Evolutionary conservation across 23 tunicate species (phyloP), one percentile per base, ranked within the genome.

Genomic region (Pegea sp.): DNA sequence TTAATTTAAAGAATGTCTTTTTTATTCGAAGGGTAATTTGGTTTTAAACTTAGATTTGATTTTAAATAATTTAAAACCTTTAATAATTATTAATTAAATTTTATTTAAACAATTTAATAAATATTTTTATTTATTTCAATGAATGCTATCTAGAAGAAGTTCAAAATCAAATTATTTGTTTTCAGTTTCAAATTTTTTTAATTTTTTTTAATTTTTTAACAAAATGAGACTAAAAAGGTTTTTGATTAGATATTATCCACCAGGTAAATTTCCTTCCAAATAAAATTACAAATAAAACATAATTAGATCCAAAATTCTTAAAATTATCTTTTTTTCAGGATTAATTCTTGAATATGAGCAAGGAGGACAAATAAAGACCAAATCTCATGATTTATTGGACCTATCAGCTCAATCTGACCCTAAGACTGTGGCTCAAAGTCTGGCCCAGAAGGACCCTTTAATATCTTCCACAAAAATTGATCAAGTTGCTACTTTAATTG

Each of bases 331-430:
- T 1, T 21, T 16, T 44, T n/a, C 51, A 76, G 88, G 88, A 3
- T 62, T 84, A 16, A 84, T 84, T 8, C 59, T 84, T 58, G 95
- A 84, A 58, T 84, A 84, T 72, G 95, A 84, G 52, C 81, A 84
- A 62, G 64, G 71, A 31, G 76, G 76, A 21, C 67, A 59, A 44
- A 55, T 64, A 34, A 84, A 74, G 58, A 84, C 95, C 33, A 84
- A 68, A 62, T 49, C 95, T 1, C 29, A 69, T 30, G 95, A 84
- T 63, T 60, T 84, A 33, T 66, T 84, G 52, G 76, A 84, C 42
- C 34, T 84, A 22, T 57, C 49, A 34, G 53, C 76, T 6, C 63
- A 50, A n/a, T 53, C 64, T 20, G 53, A 84, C 58, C 59, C 73
- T 29, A 58, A 61, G 22, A 29, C 28, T 22, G 34, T 84, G 24